phyloP scores from a whole-genome alignment of 2,888 invertebrate genomes.

The Ellobium chinense region DNA sequence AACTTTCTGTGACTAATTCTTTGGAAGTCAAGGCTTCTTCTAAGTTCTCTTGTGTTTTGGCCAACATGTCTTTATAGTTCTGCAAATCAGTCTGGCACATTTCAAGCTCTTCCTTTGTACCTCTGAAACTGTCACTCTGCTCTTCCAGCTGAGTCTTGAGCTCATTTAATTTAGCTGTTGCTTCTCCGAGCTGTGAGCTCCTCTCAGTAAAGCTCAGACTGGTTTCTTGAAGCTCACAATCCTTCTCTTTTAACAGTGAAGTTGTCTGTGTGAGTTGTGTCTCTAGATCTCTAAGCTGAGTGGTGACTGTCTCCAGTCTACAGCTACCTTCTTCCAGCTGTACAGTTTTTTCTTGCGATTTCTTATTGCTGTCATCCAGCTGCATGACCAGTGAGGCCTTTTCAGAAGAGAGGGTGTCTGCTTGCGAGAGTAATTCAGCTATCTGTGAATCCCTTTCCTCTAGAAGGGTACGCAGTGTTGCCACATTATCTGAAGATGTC shows the following conservation, averaged over 20 bases:
- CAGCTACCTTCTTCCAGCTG: not conserved
- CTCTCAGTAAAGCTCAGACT: not conserved
- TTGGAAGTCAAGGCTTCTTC: not conserved
- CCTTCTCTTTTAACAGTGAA: not conserved
- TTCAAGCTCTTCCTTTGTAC: not conserved
- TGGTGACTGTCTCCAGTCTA: not conserved
- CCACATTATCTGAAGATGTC: not conserved
- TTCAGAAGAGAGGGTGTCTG: constrained; percentile 7
- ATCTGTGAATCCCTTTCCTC: constrained; percentile 19
- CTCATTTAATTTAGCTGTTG: not conserved
- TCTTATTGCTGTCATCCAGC: not conserved
- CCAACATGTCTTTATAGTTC: not conserved
- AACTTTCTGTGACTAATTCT: not conserved
- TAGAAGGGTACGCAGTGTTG: not conserved
- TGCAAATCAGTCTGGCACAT: not conserved
- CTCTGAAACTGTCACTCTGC: not conserved
- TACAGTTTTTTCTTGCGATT: not conserved
- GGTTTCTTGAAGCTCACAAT: not conserved
- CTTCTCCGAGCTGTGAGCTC: not conserved
- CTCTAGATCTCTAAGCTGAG: not conserved
- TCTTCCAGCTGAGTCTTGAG: not conserved
- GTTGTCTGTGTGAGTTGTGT: not conserved
- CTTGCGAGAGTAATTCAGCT: constrained; percentile 25
- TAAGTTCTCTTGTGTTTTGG: not conserved
- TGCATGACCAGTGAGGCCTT: not conserved